Conservation (phyloP, 30 jellyfish, hydroid and myxozoan species). For the Sanderia malayensis region DNA sequence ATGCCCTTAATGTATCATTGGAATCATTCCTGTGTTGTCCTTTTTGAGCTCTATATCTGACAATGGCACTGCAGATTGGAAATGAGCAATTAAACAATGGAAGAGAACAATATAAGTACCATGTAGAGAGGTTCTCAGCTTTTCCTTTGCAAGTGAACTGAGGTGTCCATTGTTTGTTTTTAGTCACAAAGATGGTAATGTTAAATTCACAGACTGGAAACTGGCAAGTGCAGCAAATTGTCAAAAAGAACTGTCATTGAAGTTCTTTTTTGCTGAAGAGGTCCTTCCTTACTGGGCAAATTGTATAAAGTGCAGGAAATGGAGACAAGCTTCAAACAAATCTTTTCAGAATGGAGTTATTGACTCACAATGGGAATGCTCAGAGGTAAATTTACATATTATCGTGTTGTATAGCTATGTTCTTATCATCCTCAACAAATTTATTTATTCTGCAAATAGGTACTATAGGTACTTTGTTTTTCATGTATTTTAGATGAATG, state of each 20-base stretch:
- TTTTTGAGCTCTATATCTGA: too few relatives aligned
- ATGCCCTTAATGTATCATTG: too few relatives aligned
- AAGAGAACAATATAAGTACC: neutral
- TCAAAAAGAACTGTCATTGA: slow-evolving; percentile 66
- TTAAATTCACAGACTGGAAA: slow-evolving; percentile 74
- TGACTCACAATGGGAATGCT: slow-evolving; percentile 13
- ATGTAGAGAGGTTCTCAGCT: neutral
- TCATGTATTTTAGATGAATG: slow-evolving; percentile 35
- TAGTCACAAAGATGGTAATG: slow-evolving; percentile 77
- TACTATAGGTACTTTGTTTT: too few relatives aligned
- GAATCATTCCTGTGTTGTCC: too few relatives aligned
- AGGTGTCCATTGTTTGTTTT: neutral
- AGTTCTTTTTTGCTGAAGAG: slow-evolving; percentile 87
- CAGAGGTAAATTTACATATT: slow-evolving; percentile 35
- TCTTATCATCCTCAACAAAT: too few relatives aligned
- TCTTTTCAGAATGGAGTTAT: slow-evolving; percentile 9
- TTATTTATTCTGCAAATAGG: too few relatives aligned
- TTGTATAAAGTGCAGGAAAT: slow-evolving; percentile 66
- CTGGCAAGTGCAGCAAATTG: slow-evolving; percentile 69
- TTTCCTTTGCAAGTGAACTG: neutral
- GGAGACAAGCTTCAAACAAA: slow-evolving; percentile 61
- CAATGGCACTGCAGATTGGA: neutral
- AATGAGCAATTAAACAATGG: neutral
- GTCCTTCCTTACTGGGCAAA: slow-evolving; percentile 70
- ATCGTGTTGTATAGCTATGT: too few relatives aligned